Evolutionary conservation across 1,140 invertebrate species (phyloP).

Genomic region (Sycophaga agraensis): DNA sequence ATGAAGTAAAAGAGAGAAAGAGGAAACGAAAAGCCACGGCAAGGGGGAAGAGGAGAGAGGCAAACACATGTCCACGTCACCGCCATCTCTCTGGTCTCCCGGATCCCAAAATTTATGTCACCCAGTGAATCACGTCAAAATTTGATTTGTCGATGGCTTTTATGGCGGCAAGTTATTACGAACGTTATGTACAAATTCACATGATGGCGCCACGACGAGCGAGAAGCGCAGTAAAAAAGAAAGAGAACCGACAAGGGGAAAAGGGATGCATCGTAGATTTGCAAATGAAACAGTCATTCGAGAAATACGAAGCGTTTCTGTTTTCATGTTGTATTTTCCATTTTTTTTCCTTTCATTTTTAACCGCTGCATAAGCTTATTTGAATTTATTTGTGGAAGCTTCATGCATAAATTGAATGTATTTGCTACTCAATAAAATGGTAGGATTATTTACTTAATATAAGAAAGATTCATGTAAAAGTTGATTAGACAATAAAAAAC

Average conservation of each 20-base stretch:
- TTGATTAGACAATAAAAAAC: too few species aligned
- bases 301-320: conserved; percentile 8
- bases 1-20: neutral
- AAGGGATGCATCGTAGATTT: conserved; percentile 2
- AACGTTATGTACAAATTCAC: conserved; percentile 55
- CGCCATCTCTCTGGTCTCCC: conserved; percentile 44
- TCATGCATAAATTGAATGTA: too few species aligned
- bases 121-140: conserved; percentile 59
- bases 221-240: neutral
- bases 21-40: neutral
- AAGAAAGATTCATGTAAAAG: too few species aligned
- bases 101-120: conserved; percentile 54
- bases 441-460: too few species aligned
- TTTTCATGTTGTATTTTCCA: conserved; percentile 1
- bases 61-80: conserved; percentile 57
- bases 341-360: too few species aligned
- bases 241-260: neutral
- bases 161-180: conserved; percentile 57
- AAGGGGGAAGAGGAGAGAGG: conserved; percentile 33
- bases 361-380: conserved; percentile 12
- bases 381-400: conserved; percentile 15
- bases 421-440: too few species aligned
- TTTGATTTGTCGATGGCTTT: conserved; percentile 61
- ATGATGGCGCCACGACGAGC: conserved; percentile 30
- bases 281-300: conserved; percentile 17